A percentile compares a stretch with the other conserved stretches of the same genome.
phyloP scores from a whole-genome alignment of 2,113 vertebrate genomes.

The zebrafish (Danio rerio) region DNA sequence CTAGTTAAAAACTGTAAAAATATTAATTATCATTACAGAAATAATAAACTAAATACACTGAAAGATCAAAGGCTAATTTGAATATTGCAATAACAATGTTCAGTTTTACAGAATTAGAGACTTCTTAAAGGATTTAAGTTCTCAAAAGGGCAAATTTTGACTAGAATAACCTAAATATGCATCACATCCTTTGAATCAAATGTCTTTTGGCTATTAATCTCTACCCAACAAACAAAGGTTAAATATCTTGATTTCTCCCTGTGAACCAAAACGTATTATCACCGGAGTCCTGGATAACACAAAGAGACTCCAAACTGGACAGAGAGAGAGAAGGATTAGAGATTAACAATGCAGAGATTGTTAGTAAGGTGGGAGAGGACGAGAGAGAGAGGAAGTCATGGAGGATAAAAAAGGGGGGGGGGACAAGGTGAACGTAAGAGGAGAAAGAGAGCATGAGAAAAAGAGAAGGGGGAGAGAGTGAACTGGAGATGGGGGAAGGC shows the following conservation, averaged over 20 bases:
- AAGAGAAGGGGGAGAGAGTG: background rate
- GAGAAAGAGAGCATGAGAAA: constrained; percentile 17
- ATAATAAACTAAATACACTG: no score
- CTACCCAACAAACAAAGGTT: constrained; percentile 28
- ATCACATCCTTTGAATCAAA: background rate
- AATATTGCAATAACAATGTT: no score
- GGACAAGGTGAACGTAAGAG: constrained; percentile 18
- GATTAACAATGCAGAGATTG: constrained; percentile 56
- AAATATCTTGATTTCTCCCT: constrained; percentile 25
- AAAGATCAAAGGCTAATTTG: no score
- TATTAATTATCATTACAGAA: no score
- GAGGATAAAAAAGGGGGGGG: background rate
- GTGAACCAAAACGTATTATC: constrained; percentile 1
- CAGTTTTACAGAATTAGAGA: no score
- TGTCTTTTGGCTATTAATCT: background rate
- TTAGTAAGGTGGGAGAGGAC: constrained; percentile 41
- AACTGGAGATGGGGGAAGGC: constrained; percentile 23
- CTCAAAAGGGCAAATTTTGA: background rate
- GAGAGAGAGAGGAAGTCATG: constrained; percentile 18
- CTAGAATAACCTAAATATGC: background rate
- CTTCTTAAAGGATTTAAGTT: background rate
- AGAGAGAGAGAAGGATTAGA: constrained; percentile 42
- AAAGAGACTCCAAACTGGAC: constrained; percentile 25
- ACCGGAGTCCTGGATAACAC: constrained; percentile 9
- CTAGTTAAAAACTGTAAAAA: no score